phyloP scores from a whole-genome alignment of 2,113 vertebrate genomes.

The Salminus brasiliensis region DNA sequence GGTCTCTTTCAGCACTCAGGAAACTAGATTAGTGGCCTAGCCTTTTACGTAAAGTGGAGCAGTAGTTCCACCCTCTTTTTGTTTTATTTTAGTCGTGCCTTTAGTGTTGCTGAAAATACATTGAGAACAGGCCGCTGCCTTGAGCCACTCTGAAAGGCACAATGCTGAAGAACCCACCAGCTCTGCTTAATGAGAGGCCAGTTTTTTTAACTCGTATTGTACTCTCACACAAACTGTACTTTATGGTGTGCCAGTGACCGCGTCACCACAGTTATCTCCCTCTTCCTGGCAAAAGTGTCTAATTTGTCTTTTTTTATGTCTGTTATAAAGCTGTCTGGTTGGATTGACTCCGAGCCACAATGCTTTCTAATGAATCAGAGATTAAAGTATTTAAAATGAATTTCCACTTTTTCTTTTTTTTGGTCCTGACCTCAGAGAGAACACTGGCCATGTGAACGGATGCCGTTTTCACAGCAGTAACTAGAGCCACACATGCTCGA shows the following conservation, averaged over 20 bases:
- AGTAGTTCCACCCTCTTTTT: slow-evolving; percentile 47
- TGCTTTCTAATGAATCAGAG: neutral
- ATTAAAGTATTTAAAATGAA: neutral
- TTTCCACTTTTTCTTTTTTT: neutral
- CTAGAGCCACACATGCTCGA: slow-evolving; percentile 30
- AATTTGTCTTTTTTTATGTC: neutral
- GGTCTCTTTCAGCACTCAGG: slow-evolving; percentile 38
- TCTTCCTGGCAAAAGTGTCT: neutral
- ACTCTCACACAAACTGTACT: neutral
- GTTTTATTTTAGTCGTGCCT: slow-evolving; percentile 60
- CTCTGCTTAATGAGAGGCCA: neutral
- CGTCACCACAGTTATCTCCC: neutral
- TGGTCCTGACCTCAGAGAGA: neutral
- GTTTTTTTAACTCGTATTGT: neutral
- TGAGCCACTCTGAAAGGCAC: slow-evolving; percentile 27
- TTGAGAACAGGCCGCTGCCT: slow-evolving; percentile 41
- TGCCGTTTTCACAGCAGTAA: slow-evolving; percentile 42
- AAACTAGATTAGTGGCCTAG: slow-evolving; percentile 59
- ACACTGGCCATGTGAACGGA: neutral
- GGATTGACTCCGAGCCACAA: neutral
- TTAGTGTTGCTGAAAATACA: slow-evolving; percentile 53
- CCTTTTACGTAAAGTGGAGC: slow-evolving; percentile 50
- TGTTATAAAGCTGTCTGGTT: too few relatives aligned
- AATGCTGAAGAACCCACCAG: neutral
- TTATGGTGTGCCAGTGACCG: neutral